A percentile compares a stretch with the other conserved stretches of the same genome.
Evolutionary conservation across 92 coral and sea anemone genomes (phyloP).

Genomic region (Metridium senile): DNA sequence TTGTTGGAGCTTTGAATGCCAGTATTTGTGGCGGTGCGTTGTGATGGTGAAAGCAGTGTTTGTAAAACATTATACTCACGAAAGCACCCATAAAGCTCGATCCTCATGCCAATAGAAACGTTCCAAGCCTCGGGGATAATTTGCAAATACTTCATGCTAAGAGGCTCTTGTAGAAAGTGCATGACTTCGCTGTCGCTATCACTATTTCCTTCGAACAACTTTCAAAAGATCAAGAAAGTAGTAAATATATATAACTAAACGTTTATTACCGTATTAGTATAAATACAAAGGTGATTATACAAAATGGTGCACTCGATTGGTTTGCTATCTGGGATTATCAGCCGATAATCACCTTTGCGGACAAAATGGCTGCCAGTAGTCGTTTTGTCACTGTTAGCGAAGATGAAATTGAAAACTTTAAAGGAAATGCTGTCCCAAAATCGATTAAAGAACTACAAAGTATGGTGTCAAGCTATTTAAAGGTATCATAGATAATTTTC

Average conservation of each 20-base stretch:
- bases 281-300: no score
- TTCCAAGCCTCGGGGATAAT: neutral
- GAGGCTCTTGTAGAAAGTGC: neutral
- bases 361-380: no score
- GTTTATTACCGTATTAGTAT: neutral
- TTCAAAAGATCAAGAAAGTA: neutral
- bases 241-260: neutral
- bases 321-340: no score
- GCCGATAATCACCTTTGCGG: no score
- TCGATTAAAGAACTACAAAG: no score
- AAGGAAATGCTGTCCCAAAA: no score
- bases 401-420: no score
- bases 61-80: neutral
- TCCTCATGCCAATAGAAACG: neutral
- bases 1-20: neutral
- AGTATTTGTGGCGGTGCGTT: neutral
- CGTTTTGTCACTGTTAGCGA: no score
- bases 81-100: neutral
- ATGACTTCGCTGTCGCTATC: neutral
- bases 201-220: neutral
- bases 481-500: no score
- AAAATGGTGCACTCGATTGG: no score
- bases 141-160: neutral
- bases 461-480: no score
- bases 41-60: neutral